Conservation (phyloP, 2,888 invertebrate genomes). For the Sminthurides aquaticus region DNA sequence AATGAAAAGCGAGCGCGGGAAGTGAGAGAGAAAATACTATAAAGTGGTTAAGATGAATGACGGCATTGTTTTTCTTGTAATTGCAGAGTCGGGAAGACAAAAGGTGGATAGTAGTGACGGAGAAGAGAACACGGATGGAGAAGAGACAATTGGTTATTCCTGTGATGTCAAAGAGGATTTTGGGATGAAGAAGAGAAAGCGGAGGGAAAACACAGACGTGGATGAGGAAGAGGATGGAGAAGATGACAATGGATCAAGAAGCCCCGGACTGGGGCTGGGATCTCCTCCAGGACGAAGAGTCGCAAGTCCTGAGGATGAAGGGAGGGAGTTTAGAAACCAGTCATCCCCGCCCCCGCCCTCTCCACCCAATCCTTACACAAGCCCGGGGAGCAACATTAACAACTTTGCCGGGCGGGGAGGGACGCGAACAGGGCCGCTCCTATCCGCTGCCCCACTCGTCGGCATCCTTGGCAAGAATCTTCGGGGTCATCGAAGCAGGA, state of each 20-base stretch:
- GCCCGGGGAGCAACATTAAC: background rate
- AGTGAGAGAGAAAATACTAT: constrained; percentile 4
- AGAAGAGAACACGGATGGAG: constrained; percentile 23
- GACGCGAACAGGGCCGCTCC: background rate
- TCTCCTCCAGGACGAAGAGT: background rate
- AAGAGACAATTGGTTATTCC: constrained; percentile 21
- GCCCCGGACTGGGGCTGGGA: constrained; percentile 6
- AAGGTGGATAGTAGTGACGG: constrained; percentile 37
- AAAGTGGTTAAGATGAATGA: constrained; percentile 18
- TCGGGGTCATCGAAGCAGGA: background rate
- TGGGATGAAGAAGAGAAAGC: background rate
- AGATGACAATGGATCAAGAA: constrained; percentile 7
- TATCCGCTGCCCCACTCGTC: background rate
- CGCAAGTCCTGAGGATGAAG: background rate
- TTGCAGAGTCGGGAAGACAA: constrained; percentile 40
- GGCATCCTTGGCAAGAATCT: constrained; percentile 1
- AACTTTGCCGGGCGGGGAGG: background rate
- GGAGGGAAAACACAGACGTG: background rate
- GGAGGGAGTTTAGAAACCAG: background rate
- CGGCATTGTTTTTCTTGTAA: constrained; percentile 25
- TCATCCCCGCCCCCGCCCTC: background rate
- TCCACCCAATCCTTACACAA: background rate
- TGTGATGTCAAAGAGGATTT: constrained; percentile 21
- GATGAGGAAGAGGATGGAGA: background rate
- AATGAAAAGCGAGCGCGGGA: constrained; percentile 1